Percentiles rank a stretch among this genome's conserved stretches.
Conservation (phyloP, 1,140 invertebrate species). For the Wasmannia auropunctata region DNA sequence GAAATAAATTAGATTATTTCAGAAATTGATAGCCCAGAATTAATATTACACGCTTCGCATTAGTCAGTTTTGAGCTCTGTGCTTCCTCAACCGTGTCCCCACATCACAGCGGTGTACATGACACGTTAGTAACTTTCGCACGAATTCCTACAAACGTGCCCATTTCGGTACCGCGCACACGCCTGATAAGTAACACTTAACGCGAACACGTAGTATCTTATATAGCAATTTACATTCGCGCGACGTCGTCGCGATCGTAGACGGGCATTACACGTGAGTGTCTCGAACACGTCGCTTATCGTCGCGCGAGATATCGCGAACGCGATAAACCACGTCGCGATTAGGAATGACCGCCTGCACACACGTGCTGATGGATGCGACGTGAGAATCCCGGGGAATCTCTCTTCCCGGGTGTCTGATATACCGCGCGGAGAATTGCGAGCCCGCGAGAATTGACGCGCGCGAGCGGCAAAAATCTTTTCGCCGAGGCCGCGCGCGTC, state of each 20-base stretch:
- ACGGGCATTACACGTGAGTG: not conserved
- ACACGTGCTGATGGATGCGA: not conserved
- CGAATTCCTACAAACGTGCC: conserved; percentile 19
- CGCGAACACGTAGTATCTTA: conserved; percentile 6
- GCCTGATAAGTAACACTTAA: conserved; percentile 5
- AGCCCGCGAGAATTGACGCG: not conserved
- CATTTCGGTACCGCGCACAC: not conserved
- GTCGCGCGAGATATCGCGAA: conserved; percentile 6
- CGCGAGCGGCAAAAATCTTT: not conserved
- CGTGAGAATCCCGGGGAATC: not conserved
- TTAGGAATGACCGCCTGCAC: not conserved
- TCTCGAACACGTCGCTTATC: conserved; percentile 26
- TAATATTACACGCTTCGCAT: conserved; percentile 7
- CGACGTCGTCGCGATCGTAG: conserved; percentile 20
- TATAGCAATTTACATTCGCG: conserved; percentile 19
- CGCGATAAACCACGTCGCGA: conserved; percentile 32
- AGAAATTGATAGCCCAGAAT: not conserved
- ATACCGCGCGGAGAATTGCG: not conserved
- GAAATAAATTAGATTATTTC: not conserved
- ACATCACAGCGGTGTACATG: conserved; percentile 3
- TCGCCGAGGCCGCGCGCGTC: not conserved
- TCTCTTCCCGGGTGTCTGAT: not conserved
- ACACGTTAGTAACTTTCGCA: conserved; percentile 7
- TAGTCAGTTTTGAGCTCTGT: not conserved
- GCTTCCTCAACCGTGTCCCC: conserved; percentile 4